These are phyloP conservation scores for Yponomeuta sedellus DNA, from an alignment of 2,888 invertebrate genomes.

Conservation along the genomic window DNA sequence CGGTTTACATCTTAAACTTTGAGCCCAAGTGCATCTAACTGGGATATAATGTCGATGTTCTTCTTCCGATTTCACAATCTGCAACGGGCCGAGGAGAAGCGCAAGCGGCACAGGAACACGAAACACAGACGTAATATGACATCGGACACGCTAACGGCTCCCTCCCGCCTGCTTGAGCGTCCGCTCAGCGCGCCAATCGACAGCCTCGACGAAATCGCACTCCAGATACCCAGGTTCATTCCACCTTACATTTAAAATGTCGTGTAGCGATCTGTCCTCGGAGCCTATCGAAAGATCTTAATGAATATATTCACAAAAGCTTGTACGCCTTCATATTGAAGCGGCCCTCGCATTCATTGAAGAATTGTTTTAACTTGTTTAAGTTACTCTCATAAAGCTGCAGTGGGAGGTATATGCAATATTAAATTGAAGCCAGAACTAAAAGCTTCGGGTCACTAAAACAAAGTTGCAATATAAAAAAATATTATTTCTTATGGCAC, in stretches of 20 bases:
- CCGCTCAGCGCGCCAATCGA: conserved; percentile 90
- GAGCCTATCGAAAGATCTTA: no score
- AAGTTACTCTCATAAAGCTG: no score
- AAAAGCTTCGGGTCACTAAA: no score
- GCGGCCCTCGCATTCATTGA: no score
- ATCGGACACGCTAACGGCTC: conserved; percentile 81
- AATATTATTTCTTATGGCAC: no score
- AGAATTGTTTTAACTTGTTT: no score
- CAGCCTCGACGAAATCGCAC: conserved; percentile 93
- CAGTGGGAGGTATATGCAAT: no score
- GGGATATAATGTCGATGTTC: conserved; percentile 92
- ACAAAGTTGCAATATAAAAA: no score
- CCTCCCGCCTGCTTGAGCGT: conserved; percentile 89
- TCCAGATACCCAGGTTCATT: conserved; percentile 92
- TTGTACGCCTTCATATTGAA: no score
- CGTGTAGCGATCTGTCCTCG: not conserved
- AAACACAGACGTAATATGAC: conserved; percentile 47
- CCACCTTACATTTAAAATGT: not conserved
- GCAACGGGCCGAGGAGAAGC: conserved; percentile 86
- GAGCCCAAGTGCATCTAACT: conserved; percentile 20
- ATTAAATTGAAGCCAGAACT: no score
- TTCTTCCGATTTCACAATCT: conserved; percentile 96
- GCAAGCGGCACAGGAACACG: conserved; percentile 41
- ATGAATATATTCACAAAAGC: no score
- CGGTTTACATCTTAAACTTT: not conserved